Base-by-base conservation (phyloP, 2,888 invertebrate species). In the Acronicta aceris region DNA sequence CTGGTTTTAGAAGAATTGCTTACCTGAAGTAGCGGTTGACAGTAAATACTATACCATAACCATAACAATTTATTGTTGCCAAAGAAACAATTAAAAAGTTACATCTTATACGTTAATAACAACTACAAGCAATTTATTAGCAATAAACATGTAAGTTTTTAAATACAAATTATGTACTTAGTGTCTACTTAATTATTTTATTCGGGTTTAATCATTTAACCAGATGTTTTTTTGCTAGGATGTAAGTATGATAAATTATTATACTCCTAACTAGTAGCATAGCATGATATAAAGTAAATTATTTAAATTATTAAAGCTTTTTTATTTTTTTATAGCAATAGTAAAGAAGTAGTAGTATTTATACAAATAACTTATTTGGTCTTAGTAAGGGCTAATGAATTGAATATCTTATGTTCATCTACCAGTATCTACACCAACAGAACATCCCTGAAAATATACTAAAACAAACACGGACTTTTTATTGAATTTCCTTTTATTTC, bases 131-230 rank as follows among this genome's bases (percentile, higher is more conserved):
- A n/a, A n/a, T n/a, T n/a, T n/a, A n/a, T n/a, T n/a, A n/a, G n/a
- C n/a, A n/a, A n/a, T n/a, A n/a, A n/a, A n/a, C n/a, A n/a, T 9
- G 25, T 50, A 50, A 61, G 38, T 12, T 15, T 42, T 30, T 9
- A 40, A 62, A 62, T 46, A 57, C 57, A 67, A 62, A 33, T 67
- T 40, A 57, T 53, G 51, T 25, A 57, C 49, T 43, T 17, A 15
- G 51, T 36, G 36, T 36, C 53, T 53, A 40, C 53, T 57, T 63
- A 57, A 68, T 67, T 57, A 40, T 21, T 33, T 2, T 43, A n/a
- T n/a, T n/a, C n/a, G n/a, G n/a, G 12, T 47, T 16, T 63, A 54
- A 47, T 69, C 63, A 57, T 62, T 63, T 57, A 33, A 57, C 25
- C 49, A 42, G 43, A n/a, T 46, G 67, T 8, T 46, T 62, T 0